These are phyloP conservation scores for Manacus vitellinus DNA, from an alignment of 2,113 vertebrate genomes.

Conservation along the genomic window DNA sequence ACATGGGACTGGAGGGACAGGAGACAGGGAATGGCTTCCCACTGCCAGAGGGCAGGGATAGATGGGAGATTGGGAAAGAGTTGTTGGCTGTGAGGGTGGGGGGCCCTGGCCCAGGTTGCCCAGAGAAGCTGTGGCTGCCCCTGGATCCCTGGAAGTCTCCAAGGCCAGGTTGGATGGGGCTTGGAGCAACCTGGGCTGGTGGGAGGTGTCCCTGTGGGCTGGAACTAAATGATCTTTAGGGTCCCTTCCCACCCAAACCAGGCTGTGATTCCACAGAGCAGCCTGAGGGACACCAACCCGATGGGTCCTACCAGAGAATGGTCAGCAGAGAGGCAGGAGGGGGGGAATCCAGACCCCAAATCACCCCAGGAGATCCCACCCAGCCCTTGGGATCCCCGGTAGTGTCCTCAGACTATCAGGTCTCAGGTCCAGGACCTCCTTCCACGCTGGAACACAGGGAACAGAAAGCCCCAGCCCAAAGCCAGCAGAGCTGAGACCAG, in stretches of 20 bases:
- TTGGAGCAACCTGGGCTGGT: not conserved
- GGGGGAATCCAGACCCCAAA: not conserved
- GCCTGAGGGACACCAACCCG: not conserved
- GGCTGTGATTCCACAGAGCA: not conserved
- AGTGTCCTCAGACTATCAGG: accelerated
- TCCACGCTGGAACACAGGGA: not conserved
- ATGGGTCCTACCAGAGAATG: not conserved
- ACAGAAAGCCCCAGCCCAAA: not conserved
- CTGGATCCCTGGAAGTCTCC: not conserved
- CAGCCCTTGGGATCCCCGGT: not conserved
- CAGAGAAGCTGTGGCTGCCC: not conserved
- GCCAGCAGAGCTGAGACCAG: not conserved
- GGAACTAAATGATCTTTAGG: accelerated
- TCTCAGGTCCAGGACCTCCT: not conserved
- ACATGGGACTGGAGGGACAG: not conserved
- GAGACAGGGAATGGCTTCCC: not conserved
- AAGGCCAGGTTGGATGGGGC: not conserved
- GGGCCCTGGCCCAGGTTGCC: not conserved
- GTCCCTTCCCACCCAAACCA: not conserved
- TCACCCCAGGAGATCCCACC: not conserved
- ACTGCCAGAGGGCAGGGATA: not conserved
- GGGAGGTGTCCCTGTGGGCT: not conserved
- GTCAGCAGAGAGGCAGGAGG: not conserved
- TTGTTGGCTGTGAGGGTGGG: not conserved
- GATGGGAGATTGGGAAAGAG: not conserved